phyloP scores from a whole-genome alignment of 2,888 invertebrate genomes.

The Eristalinus aeneus region DNA sequence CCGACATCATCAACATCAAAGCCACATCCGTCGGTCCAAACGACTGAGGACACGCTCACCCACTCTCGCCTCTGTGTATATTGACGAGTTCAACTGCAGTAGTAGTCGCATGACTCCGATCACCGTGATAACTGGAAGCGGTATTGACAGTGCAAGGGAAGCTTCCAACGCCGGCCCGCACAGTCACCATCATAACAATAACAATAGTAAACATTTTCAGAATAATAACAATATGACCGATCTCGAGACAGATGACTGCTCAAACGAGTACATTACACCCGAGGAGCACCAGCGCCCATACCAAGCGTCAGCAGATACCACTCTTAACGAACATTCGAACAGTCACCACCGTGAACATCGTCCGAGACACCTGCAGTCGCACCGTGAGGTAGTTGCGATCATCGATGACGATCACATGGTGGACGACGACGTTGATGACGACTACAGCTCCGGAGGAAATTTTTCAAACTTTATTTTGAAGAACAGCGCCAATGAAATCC shows the following conservation, averaged over 20 bases:
- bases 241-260: slow-evolving; percentile 45
- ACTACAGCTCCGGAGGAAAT: slow-evolving; percentile 42
- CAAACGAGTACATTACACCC: slow-evolving; percentile 48
- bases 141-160: background rate
- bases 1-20: slow-evolving; percentile 25
- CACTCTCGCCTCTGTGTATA: slow-evolving; percentile 52
- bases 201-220: slow-evolving; percentile 45
- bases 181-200: slow-evolving; percentile 10
- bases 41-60: slow-evolving; percentile 47
- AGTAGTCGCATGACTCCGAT: slow-evolving; percentile 49
- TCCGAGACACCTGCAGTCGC: slow-evolving; percentile 33
- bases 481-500: slow-evolving; percentile 66
- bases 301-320: slow-evolving; percentile 27
- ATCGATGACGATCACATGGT: slow-evolving; percentile 50
- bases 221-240: slow-evolving; percentile 47
- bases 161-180: background rate
- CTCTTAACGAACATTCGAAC: slow-evolving; percentile 31
- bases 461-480: slow-evolving; percentile 64
- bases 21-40: slow-evolving; percentile 43
- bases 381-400: slow-evolving; percentile 47
- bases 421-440: slow-evolving; percentile 55
- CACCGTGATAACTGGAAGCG: slow-evolving; percentile 35
- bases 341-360: slow-evolving; percentile 36
- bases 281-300: slow-evolving; percentile 47
- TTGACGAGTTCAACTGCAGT: slow-evolving; percentile 56